phyloP scores from a whole-genome alignment of 2,888 invertebrate genomes.

The Conistra vaccinii region DNA sequence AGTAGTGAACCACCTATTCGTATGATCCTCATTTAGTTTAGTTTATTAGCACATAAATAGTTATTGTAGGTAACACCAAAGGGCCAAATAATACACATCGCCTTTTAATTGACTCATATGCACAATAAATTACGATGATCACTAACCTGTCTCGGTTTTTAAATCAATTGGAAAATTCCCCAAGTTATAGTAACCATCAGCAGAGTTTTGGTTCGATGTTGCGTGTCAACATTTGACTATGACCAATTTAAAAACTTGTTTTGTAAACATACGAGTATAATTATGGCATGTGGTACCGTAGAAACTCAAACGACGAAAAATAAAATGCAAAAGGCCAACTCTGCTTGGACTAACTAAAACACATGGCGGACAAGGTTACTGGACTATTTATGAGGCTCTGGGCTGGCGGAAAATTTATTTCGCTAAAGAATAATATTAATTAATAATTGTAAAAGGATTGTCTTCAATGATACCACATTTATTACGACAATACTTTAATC shows the following conservation, averaged over 20 bases:
- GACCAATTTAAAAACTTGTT: constrained; percentile 22
- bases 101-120: neutral
- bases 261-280: neutral
- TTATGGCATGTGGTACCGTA: neutral
- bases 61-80: neutral
- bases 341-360: neutral
- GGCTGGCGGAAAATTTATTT: no score
- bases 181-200: neutral
- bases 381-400: no score
- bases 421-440: no score
- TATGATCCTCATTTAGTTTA: constrained; percentile 4
- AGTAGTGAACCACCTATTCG: neutral
- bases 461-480: no score
- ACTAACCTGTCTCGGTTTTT: neutral
- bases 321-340: constrained; percentile 1
- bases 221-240: constrained; percentile 2
- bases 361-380: no score
- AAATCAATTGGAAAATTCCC: neutral
- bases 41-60: neutral
- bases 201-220: neutral
- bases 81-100: neutral
- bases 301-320: no score
- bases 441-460: no score
- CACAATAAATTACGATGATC: constrained; percentile 1
- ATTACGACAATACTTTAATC: no score